Evolutionary conservation across 2,113 vertebrate genomes (phyloP).

Genomic region (Mellivora capensis): DNA sequence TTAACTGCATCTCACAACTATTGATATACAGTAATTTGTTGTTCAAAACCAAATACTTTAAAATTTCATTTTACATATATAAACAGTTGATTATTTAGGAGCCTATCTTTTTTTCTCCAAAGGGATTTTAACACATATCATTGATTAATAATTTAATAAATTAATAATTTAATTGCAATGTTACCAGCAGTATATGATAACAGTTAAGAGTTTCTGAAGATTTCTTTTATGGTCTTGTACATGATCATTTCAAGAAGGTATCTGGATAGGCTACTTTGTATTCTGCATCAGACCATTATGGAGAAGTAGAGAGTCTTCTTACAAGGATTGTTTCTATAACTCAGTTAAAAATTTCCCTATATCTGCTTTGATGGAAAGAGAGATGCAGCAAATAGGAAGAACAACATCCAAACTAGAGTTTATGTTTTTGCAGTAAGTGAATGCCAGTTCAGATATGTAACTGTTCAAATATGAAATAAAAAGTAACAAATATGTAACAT

Average conservation of each 20-base stretch:
- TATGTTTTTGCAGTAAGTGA: not conserved
- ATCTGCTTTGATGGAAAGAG: not conserved
- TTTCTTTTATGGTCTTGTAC: not conserved
- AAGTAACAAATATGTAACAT: not conserved
- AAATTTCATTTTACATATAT: not conserved
- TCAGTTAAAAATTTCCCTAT: not conserved
- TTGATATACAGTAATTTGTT: not conserved
- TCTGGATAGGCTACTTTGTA: not conserved
- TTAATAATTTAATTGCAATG: not conserved
- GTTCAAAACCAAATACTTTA: not conserved
- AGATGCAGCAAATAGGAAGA: constrained; percentile 7
- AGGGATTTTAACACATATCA: not conserved
- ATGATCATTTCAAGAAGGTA: not conserved
- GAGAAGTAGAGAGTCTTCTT: not conserved
- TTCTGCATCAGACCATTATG: not conserved
- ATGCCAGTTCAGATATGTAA: not conserved
- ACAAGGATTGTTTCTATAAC: not conserved
- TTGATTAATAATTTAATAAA: not conserved
- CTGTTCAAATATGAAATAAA: not conserved
- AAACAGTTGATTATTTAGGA: not conserved
- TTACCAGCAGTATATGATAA: not conserved
- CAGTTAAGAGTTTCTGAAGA: not conserved
- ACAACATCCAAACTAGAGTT: not conserved
- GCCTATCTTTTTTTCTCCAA: not conserved
- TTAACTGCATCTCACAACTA: not conserved